Base-by-base conservation (phyloP, 2,797 vertebrate species). In the Poliocrania exsul region DNA sequence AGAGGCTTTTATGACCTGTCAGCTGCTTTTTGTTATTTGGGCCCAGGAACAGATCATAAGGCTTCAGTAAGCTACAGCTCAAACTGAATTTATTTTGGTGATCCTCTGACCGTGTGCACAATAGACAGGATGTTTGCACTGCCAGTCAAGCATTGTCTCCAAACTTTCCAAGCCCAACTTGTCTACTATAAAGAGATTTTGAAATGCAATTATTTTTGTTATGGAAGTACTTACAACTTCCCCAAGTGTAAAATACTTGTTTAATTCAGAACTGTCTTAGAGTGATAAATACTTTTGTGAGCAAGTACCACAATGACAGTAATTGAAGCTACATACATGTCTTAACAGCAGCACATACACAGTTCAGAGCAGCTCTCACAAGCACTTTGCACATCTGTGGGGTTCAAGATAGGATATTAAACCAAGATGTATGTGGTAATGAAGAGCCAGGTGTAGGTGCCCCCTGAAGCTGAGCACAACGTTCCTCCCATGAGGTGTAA, bases 241-340 rank as follows among this genome's bases (percentile, higher is more conserved):
- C 14, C 23, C 8, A 3, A 2, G 14, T 64, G 40, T 47, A 24
- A 73, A 83, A 66, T 4, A 40, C 9, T 72, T 46, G 11, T 16
- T 37, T 46, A 14, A 10, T 37, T 57, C 40, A 75, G 53, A 60
- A 66, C 11, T 25, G 16, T 19, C 61, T 65, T 47, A 7, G 24
- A 61, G 28, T 0, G 2, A 47, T 61, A 47, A 75, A 61, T 25
- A 14, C 7, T 75, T 50, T 0, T 60, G 46, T 37, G 66, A 81
- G 16, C 25, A 13, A 14, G 35, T 62, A 4, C 6, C 16, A 18
- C 15, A 38, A 37, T 25, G 17, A 1, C 13, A 14, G 4, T 35
- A 11, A 53, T 1, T 8, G 13, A 51, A 79, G 38, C 8, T 16
- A 5, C 9, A 1, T 3, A 3, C 18, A 11, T 47, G 7, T 11